Conservation (phyloP, 2,113 vertebrate genomes). For the Macaca fascicularis region DNA sequence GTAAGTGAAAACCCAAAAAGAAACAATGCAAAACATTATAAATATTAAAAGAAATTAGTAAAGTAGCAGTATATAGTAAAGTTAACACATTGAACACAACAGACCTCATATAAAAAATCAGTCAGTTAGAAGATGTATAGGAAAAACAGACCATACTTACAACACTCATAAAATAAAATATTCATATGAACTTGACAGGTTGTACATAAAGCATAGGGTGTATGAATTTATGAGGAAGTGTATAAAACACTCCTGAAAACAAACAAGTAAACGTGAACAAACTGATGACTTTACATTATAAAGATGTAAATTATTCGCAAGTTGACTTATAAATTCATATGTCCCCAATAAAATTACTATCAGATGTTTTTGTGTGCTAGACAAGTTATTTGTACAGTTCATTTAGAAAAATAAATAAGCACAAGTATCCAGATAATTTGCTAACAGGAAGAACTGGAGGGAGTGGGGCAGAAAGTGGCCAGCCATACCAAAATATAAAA, state of each 20-base stretch:
- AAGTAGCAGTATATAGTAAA: background rate
- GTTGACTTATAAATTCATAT: background rate
- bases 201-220: background rate
- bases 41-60: background rate
- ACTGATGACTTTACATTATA: background rate
- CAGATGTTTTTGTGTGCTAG: background rate
- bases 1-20: background rate
- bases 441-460: background rate
- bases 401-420: background rate
- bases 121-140: background rate
- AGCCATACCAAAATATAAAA: background rate
- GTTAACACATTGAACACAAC: background rate
- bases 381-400: background rate
- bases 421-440: no score
- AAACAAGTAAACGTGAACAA: background rate
- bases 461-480: background rate
- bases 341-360: background rate
- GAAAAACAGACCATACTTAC: background rate
- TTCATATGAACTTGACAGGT: background rate
- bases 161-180: background rate
- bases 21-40: conserved; percentile 2
- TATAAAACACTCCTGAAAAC: background rate
- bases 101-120: background rate
- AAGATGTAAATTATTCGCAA: background rate
- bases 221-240: background rate